phyloP scores from a whole-genome alignment of 2,888 invertebrate genomes.

The Drosophila engyochracea region DNA sequence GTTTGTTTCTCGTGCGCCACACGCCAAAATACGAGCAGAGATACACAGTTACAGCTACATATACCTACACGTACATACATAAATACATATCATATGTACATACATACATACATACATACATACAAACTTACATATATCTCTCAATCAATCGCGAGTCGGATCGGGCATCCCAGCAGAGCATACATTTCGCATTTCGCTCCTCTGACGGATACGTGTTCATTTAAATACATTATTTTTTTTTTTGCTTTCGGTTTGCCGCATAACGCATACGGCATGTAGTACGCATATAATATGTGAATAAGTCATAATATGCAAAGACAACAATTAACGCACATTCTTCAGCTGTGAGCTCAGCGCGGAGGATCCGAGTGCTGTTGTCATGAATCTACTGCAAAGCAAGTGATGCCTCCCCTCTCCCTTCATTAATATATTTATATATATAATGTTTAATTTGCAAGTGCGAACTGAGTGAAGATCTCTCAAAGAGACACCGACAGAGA shows the following conservation, averaged over 20 bases:
- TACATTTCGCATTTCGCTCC: constrained; percentile 26
- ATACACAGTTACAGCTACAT: constrained; percentile 13
- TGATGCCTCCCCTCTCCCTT: constrained; percentile 24
- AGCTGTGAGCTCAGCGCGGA: constrained; percentile 34
- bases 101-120: background rate
- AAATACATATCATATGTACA: background rate
- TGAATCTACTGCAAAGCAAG: constrained; percentile 78
- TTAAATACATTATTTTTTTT: background rate
- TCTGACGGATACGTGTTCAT: constrained; percentile 37
- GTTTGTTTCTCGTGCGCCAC: constrained; percentile 45
- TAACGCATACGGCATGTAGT: constrained; percentile 72
- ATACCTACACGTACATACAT: background rate
- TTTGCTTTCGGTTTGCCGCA: constrained; percentile 11
- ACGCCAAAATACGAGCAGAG: constrained; percentile 17
- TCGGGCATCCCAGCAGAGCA: constrained; percentile 46
- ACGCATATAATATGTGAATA: constrained; percentile 28
- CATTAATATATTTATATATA: background rate
- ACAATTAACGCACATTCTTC: constrained; percentile 49
- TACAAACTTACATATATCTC: constrained; percentile 51
- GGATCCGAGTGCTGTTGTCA: constrained; percentile 35
- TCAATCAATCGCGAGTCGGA: constrained; percentile 72
- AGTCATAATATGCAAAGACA: constrained; percentile 44
- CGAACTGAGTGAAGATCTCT: background rate
- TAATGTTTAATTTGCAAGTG: background rate
- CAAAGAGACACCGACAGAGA: background rate